Evolutionary conservation across 2,888 invertebrate species (phyloP), one percentile per base, ranked within the genome.

Genomic region (Scaptodrosophila latifasciaeformis): DNA sequence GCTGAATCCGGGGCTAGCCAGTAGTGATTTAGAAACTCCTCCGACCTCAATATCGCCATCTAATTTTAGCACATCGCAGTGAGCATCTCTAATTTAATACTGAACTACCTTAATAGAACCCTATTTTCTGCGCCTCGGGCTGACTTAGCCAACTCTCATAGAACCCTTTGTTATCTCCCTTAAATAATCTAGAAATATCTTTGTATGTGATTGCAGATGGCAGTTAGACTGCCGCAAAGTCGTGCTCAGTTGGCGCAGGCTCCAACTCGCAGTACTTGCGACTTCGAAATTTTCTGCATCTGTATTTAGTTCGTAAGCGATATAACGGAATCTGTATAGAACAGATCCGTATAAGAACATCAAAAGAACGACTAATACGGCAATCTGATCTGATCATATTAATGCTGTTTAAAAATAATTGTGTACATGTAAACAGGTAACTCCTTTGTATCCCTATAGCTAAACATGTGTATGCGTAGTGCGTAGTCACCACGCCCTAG

Each of bases 341-440:
- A n/a, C n/a, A n/a, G n/a, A n/a, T n/a, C n/a, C n/a, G n/a, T n/a
- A n/a, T n/a, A n/a, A n/a, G n/a, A n/a, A n/a, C n/a, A n/a, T n/a
- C n/a, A n/a, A n/a, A n/a, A n/a, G n/a, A n/a, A n/a, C n/a, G n/a
- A n/a, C n/a, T n/a, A n/a, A n/a, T n/a, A n/a, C n/a, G n/a, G n/a
- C n/a, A n/a, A n/a, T 70, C 65, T 64, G 75, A 72, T 24, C 24
- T 76, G 76, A 76, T 76, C 71, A 69, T 62, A 62, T 76, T 68
- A 15, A 35, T 35, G 35, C 15, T 35, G 35, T 34, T 29, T 29
- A n/a, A n/a, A n/a, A n/a, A n/a, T n/a, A n/a, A n/a, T n/a, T n/a
- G n/a, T n/a, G n/a, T n/a, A n/a, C n/a, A n/a, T n/a, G n/a, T n/a
- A n/a, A n/a, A n/a, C n/a, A n/a, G n/a, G n/a, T n/a, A n/a, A n/a